phyloP scores from a whole-genome alignment of 2,888 invertebrate species.

The Linyphia triangularis region DNA sequence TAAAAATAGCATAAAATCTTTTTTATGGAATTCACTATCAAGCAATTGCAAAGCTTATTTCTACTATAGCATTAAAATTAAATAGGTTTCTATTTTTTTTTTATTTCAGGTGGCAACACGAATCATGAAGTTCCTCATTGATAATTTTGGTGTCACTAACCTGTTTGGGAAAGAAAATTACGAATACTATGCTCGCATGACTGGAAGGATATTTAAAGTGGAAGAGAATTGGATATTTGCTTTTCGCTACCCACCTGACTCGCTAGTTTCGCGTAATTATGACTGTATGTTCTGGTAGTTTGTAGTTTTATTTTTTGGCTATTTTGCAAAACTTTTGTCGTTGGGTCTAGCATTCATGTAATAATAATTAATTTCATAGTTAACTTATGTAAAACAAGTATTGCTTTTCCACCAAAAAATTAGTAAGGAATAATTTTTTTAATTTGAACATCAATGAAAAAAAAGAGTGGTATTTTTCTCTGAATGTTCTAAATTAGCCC shows the following conservation, averaged over 20 bases:
- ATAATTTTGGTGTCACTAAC: constrained; percentile 97
- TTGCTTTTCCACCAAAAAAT: too few relatives aligned
- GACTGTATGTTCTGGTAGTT: constrained; percentile 72
- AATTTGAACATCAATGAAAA: neutral
- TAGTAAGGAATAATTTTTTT: neutral
- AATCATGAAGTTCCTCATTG: constrained; percentile 97
- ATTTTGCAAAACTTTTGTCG: neutral
- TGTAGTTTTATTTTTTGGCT: constrained; percentile 41
- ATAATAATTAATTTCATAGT: neutral
- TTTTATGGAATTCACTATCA: too few relatives aligned
- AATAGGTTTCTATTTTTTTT: too few relatives aligned
- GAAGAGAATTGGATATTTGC: constrained; percentile 98
- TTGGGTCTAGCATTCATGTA: neutral
- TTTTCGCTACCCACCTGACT: constrained; percentile 91
- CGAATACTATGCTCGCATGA: constrained; percentile 96
- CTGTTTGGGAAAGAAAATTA: constrained; percentile 96
- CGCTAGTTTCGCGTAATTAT: constrained; percentile 82
- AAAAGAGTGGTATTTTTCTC: neutral
- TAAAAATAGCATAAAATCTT: too few relatives aligned
- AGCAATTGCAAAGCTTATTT: too few relatives aligned
- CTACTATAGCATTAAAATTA: too few relatives aligned
- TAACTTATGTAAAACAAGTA: neutral
- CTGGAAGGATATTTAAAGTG: constrained; percentile 93
- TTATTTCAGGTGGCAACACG: constrained; percentile 90
- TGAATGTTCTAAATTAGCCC: too few relatives aligned